Evolutionary conservation across 2,797 vertebrate genomes (phyloP), one percentile per base, ranked within the genome.

Genomic region (Sebastes variabilis): DNA sequence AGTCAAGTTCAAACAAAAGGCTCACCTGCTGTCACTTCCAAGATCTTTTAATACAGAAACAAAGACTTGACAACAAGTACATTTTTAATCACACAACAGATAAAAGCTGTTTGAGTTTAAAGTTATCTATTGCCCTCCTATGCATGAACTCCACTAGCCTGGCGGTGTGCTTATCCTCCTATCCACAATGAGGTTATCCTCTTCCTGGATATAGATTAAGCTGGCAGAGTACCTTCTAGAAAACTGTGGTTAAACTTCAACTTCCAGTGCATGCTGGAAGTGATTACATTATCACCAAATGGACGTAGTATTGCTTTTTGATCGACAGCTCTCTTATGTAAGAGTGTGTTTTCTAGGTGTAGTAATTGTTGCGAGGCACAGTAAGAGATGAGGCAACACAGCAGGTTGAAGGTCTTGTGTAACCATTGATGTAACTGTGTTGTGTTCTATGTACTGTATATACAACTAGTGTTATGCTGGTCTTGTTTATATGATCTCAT

Each of bases 281-380:
- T 73, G 78, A 89, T 93, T 81, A 88, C 66, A 69, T 84, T 81
- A 80, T 86, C 59, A 59, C 14, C 49, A 64, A 77, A 79, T 82
- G 76, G 75, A 61, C 72, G 72, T 74, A 24, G 60, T 72, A 6
- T 49, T 13, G 76, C 29, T 65, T 69, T 87, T 67, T 83, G 46
- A 77, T 16, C 38, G 79, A 52, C 77, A 71, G 5, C 16, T 32
- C 59, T 77, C 49, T 90, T 88, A 78, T 52, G 46, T 83, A 92
- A 87, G 20, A 32, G 7, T 32, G 55, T 54, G 8, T 79, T 82
- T 79, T 66, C 42, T 76, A 67, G 32, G 30, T 30, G 30, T 30
- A 30, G 30, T 30, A 30, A 30, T 30, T 30, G 30, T 30, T 30
- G 30, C 30, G 30, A 30, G 30, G 38, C 18, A 24, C 5, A 8